Percentiles rank a stretch among this genome's conserved stretches.
Evolutionary conservation across 2,797 vertebrate genomes (phyloP).

Genomic region (Scolopax rusticola): DNA sequence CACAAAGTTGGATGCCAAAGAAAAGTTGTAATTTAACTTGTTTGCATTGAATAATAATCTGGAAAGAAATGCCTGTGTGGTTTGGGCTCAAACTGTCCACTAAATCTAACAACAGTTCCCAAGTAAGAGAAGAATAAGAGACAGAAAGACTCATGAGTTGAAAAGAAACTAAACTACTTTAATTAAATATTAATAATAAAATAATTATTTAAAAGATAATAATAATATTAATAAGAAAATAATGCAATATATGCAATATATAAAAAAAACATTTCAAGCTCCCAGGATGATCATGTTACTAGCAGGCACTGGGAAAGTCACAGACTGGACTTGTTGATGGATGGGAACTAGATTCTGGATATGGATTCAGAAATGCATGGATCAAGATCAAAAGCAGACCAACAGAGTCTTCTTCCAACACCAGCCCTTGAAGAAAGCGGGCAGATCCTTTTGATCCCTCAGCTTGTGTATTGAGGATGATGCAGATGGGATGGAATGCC

Average conservation of each 20-base stretch:
- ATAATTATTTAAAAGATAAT: neutral
- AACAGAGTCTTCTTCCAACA: neutral
- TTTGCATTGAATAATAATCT: neutral
- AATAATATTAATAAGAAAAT: neutral
- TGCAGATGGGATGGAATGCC: neutral
- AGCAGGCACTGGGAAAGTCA: neutral
- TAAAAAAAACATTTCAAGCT: neutral
- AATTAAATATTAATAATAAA: neutral
- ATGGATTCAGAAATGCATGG: neutral
- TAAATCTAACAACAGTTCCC: neutral
- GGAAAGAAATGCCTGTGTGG: neutral
- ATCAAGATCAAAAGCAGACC: neutral
- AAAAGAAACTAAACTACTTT: neutral
- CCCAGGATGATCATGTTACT: neutral
- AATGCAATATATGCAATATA: neutral
- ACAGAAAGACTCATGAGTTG: neutral
- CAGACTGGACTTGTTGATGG: neutral
- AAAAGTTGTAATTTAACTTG: neutral
- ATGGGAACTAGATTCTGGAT: neutral
- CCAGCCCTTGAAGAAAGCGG: neutral
- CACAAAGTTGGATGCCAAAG: neutral
- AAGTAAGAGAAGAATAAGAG: neutral
- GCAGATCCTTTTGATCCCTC: neutral
- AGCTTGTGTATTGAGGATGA: neutral
- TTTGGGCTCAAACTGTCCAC: neutral